A percentile compares a stretch with the other conserved stretches of the same genome.
Evolutionary conservation across 30 jellyfish, hydroid and myxozoan species (phyloP).

Genomic region (Turritopsis rubra): DNA sequence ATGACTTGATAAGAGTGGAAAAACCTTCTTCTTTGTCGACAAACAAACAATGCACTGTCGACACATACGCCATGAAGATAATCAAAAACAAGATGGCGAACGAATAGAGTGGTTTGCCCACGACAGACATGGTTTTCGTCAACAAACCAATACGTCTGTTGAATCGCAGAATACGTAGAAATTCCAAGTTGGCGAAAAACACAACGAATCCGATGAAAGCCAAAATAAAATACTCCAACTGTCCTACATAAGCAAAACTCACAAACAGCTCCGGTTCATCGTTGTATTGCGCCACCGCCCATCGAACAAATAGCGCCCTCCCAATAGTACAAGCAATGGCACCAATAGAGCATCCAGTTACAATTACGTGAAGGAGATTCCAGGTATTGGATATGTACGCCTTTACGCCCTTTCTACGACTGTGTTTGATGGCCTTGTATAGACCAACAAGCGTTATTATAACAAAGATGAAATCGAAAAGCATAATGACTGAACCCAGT

Average conservation of each 20-base stretch:
- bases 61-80: conserved; percentile 75
- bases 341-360: conserved; percentile 69
- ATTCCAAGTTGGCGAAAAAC: conserved; percentile 78
- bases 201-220: conserved; percentile 88
- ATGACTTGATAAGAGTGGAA: conserved; percentile 42
- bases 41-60: conserved; percentile 55
- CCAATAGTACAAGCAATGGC: conserved; percentile 67
- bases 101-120: conserved; percentile 72
- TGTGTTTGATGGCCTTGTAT: conserved; percentile 54
- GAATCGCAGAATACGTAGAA: conserved; percentile 78
- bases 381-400: conserved; percentile 59
- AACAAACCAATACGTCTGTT: conserved; percentile 67
- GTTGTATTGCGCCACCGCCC: conserved; percentile 74
- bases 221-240: conserved; percentile 65
- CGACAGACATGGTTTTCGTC: conserved; percentile 60
- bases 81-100: conserved; percentile 65
- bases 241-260: conserved; percentile 82
- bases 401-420: conserved; percentile 59
- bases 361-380: conserved; percentile 72
- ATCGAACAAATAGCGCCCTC: conserved; percentile 80
- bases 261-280: conserved; percentile 82
- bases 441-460: conserved; percentile 60
- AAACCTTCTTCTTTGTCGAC: conserved; percentile 62
- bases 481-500: conserved; percentile 60
- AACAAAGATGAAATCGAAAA: conserved; percentile 54